phyloP scores from a whole-genome alignment of 2,888 invertebrate genomes.

The Cyaniris semiargus region DNA sequence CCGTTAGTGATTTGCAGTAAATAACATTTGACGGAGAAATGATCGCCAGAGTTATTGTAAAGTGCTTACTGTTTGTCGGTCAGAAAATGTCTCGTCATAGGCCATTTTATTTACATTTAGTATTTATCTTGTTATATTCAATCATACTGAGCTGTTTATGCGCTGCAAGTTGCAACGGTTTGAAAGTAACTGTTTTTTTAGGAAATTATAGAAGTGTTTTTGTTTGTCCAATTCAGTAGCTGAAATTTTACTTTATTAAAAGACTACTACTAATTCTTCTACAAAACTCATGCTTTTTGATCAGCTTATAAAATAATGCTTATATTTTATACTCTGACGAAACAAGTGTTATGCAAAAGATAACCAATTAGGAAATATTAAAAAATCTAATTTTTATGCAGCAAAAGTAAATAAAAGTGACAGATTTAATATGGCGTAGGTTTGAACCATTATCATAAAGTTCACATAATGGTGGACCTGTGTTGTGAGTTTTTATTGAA shows the following conservation, averaged over 20 bases:
- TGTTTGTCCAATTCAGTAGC: background rate
- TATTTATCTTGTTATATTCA: background rate
- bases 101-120: background rate
- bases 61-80: slow-evolving; percentile 9
- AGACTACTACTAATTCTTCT: too few relatives aligned
- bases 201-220: background rate
- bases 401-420: slow-evolving; percentile 24
- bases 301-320: too few relatives aligned
- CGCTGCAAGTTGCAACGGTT: background rate
- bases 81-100: background rate
- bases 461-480: background rate
- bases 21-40: slow-evolving; percentile 9
- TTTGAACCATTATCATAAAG: slow-evolving; percentile 21
- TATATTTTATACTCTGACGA: background rate
- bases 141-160: background rate
- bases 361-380: slow-evolving; percentile 21
- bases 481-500: slow-evolving; percentile 20
- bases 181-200: background rate
- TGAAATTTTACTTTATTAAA: too few relatives aligned
- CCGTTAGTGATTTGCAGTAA: slow-evolving; percentile 22
- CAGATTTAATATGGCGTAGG: slow-evolving; percentile 30
- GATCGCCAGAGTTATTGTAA: slow-evolving; percentile 1
- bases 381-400: background rate
- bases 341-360: background rate
- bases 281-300: too few relatives aligned